A percentile compares a stretch with the other conserved stretches of the same genome.
These are phyloP conservation scores for Tipula helvola DNA, from an alignment of 2,888 invertebrate genomes.

Conservation along the genomic window DNA sequence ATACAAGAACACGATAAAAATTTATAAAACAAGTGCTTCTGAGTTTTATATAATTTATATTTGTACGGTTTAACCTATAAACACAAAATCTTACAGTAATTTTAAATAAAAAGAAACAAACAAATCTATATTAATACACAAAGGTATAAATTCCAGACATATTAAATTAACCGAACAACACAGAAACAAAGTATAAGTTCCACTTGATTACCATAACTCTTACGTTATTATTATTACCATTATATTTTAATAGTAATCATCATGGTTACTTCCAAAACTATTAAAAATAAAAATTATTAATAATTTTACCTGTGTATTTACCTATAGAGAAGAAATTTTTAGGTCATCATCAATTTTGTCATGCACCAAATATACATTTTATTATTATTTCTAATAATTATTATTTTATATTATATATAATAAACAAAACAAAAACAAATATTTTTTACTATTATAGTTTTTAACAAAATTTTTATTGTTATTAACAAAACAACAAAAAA, in stretches of 20 bases:
- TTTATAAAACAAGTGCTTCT: not conserved
- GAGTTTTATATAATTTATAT: not conserved
- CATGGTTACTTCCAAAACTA: not conserved
- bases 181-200: not conserved
- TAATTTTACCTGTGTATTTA: not conserved
- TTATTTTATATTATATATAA: not conserved
- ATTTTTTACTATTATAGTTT: not conserved
- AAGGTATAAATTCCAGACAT: not conserved
- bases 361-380: not conserved
- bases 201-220: not conserved
- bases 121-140: not conserved
- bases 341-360: not conserved
- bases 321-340: not conserved
- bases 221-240: not conserved
- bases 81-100: not conserved
- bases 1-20: not conserved
- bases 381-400: not conserved
- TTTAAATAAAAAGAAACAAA: not conserved
- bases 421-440: not conserved
- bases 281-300: not conserved
- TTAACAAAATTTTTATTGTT: not conserved
- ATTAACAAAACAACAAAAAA: not conserved
- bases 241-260: not conserved
- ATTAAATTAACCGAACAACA: not conserved
- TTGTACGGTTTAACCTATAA: not conserved